Conservation (phyloP, 1,140 invertebrate genomes). For the Conopomorpha cramerella region DNA sequence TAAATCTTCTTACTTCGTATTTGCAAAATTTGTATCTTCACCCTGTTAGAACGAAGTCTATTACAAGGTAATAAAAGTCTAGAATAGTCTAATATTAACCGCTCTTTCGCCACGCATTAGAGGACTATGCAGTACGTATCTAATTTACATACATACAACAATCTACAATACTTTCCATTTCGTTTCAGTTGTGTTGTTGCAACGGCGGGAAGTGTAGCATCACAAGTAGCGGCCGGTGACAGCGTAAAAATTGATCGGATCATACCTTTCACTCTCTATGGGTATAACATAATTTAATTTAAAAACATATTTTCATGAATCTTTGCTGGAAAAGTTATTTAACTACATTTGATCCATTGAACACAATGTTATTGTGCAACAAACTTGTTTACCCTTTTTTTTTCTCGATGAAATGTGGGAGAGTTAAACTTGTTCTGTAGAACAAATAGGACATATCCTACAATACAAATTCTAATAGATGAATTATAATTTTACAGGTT, state of each 20-base stretch:
- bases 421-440: too few species aligned
- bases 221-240: constrained; percentile 66
- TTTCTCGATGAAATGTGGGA: too few species aligned
- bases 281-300: constrained; percentile 52
- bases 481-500: constrained; percentile 54
- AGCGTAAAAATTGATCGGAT: constrained; percentile 65
- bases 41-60: constrained; percentile 73
- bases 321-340: too few species aligned
- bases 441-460: too few species aligned
- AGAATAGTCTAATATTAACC: background rate
- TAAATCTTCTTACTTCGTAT: constrained; percentile 67
- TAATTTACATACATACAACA: constrained; percentile 2
- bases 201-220: constrained; percentile 66
- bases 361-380: too few species aligned
- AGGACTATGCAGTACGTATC: too few species aligned
- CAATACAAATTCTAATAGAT: background rate
- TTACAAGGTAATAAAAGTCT: constrained; percentile 66
- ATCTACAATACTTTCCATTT: constrained; percentile 5
- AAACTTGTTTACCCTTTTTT: too few species aligned
- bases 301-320: too few species aligned
- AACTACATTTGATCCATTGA: too few species aligned
- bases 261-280: constrained; percentile 71
- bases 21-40: constrained; percentile 70
- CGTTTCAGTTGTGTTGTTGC: constrained; percentile 65
- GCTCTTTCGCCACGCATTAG: too few species aligned